These are phyloP conservation scores for Mugil cephalus DNA, from an alignment of 2,113 vertebrate genomes.

Conservation along the genomic window DNA sequence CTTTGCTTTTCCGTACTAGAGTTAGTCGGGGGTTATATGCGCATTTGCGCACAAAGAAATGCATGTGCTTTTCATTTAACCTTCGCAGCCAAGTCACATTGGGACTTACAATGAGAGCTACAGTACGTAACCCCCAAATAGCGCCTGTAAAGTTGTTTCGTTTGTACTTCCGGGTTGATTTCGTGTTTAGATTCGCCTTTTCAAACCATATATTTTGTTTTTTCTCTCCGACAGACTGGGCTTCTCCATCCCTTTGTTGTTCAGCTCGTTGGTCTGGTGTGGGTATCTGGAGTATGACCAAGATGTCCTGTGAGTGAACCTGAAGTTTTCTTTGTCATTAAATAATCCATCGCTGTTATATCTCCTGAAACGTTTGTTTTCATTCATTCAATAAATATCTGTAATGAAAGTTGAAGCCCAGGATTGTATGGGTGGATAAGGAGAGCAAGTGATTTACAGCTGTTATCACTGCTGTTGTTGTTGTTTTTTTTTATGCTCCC, in stretches of 20 bases:
- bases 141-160: background rate
- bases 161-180: background rate
- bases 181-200: background rate
- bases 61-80: background rate
- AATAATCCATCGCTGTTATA: background rate
- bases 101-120: background rate
- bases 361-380: background rate
- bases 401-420: too few relatives aligned
- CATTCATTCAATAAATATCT: too few relatives aligned
- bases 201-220: background rate
- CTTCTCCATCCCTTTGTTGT: constrained; percentile 49
- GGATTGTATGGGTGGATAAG: too few relatives aligned
- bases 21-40: background rate
- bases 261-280: constrained; percentile 62
- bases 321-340: background rate
- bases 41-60: background rate
- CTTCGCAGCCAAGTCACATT: background rate
- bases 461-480: too few relatives aligned
- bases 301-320: constrained; percentile 78
- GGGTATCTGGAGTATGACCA: constrained; percentile 82
- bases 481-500: background rate
- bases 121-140: background rate
- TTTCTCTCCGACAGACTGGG: constrained; percentile 49
- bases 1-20: background rate
- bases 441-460: too few relatives aligned